These are phyloP conservation scores for Lasioglossum leucozonium DNA, from an alignment of 2,888 invertebrate genomes.

Conservation along the genomic window DNA sequence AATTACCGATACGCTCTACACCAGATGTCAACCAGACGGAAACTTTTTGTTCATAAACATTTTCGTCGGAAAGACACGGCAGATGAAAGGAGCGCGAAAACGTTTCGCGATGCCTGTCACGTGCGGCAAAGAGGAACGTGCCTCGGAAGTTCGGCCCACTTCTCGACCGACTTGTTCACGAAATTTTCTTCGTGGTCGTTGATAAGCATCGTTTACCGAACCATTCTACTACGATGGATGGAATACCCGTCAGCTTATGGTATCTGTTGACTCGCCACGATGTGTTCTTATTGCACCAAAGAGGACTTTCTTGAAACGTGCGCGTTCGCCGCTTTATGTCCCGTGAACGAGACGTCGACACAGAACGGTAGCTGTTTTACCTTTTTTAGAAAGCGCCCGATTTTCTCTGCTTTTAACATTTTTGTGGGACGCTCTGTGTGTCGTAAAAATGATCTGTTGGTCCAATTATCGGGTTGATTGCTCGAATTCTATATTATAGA, in stretches of 20 bases:
- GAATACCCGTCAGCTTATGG: conserved; percentile 1
- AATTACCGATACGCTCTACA: background rate
- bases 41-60: conserved; percentile 9
- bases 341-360: background rate
- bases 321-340: conserved; percentile 5
- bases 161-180: conserved; percentile 33
- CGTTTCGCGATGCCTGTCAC: conserved; percentile 52
- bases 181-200: conserved; percentile 43
- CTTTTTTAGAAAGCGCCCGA: background rate
- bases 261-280: background rate
- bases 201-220: conserved; percentile 31
- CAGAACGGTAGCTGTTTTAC: background rate
- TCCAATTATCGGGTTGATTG: background rate
- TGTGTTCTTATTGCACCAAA: conserved; percentile 7
- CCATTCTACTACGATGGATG: background rate
- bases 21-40: background rate
- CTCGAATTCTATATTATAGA: background rate
- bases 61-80: conserved; percentile 22
- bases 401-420: background rate
- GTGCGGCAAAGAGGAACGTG: conserved; percentile 59
- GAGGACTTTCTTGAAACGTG: background rate
- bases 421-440: background rate
- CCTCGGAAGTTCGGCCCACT: conserved; percentile 67
- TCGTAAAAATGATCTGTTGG: background rate
- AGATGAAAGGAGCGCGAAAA: conserved; percentile 35